Evolutionary conservation across 2,113 vertebrate species (phyloP).

Genomic region (Suricata suricatta): DNA sequence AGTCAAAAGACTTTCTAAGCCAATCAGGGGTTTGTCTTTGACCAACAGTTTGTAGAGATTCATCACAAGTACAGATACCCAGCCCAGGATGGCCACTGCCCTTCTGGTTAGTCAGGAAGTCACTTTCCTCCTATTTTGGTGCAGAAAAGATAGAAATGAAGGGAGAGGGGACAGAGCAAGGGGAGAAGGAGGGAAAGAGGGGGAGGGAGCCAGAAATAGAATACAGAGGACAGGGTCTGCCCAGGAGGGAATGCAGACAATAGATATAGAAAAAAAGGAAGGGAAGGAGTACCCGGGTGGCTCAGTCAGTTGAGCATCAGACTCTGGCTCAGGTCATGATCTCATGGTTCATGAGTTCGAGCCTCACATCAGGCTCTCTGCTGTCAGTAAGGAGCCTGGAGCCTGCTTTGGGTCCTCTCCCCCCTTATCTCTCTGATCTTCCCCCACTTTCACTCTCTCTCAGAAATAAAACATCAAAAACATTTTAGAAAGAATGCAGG

Average conservation of each 20-base stretch:
- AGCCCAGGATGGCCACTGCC: rapidly evolving
- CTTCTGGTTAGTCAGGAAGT: rapidly evolving
- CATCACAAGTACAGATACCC: neutral
- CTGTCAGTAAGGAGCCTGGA: no score
- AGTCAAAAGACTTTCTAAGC: neutral
- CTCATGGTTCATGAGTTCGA: no score
- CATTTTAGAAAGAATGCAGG: no score
- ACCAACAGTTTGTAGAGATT: neutral
- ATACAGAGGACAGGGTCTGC: rapidly evolving
- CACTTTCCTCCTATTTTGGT: neutral
- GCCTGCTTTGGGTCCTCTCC: no score
- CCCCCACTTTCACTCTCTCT: no score
- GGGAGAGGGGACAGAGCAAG: rapidly evolving
- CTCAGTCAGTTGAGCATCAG: no score
- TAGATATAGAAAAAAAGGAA: rapidly evolving
- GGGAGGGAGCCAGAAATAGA: rapidly evolving
- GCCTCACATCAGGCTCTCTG: no score
- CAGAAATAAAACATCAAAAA: neutral
- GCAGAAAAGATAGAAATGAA: neutral
- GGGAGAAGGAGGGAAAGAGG: rapidly evolving
- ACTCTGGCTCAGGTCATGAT: no score
- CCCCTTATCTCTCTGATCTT: no score
- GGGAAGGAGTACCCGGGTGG: neutral
- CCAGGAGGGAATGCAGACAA: rapidly evolving
- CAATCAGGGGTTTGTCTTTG: neutral